These are phyloP conservation scores for Rhinolophus sinicus DNA, from an alignment of 2,113 vertebrate species.

Conservation along the genomic window DNA sequence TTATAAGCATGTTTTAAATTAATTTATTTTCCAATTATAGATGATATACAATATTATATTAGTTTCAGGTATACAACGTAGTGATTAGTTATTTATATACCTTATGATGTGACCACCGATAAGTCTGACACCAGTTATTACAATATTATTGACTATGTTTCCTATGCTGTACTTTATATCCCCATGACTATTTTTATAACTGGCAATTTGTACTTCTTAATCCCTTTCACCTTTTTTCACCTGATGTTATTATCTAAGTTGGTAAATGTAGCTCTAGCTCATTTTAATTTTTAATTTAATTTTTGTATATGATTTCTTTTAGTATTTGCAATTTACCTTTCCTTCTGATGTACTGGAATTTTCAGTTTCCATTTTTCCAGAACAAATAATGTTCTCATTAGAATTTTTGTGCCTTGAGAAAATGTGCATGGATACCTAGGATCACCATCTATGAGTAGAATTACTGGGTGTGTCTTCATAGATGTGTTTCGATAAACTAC, in stretches of 20 bases:
- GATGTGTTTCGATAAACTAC: background rate
- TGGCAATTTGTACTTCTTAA: background rate
- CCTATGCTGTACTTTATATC: background rate
- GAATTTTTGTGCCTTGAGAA: background rate
- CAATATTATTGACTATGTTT: background rate
- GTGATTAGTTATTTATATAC: background rate
- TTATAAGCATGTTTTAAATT: background rate
- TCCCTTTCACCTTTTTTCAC: background rate
- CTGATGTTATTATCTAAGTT: background rate
- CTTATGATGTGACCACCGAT: background rate
- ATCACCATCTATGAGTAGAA: background rate
- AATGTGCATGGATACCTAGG: background rate
- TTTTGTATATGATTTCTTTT: background rate
- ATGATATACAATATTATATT: background rate
- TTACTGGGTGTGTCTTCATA: background rate
- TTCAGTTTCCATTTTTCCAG: background rate
- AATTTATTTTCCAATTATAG: background rate
- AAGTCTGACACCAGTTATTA: background rate
- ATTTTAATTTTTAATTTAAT: conserved; percentile 9
- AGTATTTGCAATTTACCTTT: background rate
- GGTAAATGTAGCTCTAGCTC: background rate
- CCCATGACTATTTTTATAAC: background rate
- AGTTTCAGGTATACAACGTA: background rate
- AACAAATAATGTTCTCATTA: background rate
- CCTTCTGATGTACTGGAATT: background rate